These are phyloP conservation scores for Tetragonula carbonaria DNA, from an alignment of 2,888 invertebrate species.

Conservation along the genomic window DNA sequence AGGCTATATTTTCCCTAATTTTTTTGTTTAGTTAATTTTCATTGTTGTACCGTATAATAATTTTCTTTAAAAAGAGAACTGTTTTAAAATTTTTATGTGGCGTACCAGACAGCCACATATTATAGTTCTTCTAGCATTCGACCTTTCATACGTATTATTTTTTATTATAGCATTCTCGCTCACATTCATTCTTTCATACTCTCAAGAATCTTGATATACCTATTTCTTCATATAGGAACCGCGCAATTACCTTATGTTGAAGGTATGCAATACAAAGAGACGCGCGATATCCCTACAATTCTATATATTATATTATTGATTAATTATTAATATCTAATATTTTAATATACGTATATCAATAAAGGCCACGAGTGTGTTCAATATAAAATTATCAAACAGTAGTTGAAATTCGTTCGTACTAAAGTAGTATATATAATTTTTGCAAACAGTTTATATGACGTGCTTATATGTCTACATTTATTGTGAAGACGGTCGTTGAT, in stretches of 20 bases:
- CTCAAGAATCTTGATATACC: slow-evolving; percentile 63
- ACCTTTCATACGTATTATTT: slow-evolving; percentile 44
- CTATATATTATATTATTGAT: slow-evolving; percentile 55
- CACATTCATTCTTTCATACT: slow-evolving; percentile 63
- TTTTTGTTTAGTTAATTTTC: slow-evolving; percentile 47
- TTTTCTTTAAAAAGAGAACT: slow-evolving; percentile 57
- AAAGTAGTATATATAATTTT: slow-evolving; percentile 65
- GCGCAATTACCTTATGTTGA: slow-evolving; percentile 62
- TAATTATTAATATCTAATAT: slow-evolving; percentile 62
- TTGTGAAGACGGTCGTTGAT: slow-evolving; percentile 45
- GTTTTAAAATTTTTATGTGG: slow-evolving; percentile 68
- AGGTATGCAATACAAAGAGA: slow-evolving; percentile 66
- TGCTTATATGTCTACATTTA: slow-evolving; percentile 47
- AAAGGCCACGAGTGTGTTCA: slow-evolving; percentile 82
- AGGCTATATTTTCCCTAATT: slow-evolving; percentile 44
- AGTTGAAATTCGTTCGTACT: slow-evolving; percentile 71
- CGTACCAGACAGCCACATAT: slow-evolving; percentile 70
- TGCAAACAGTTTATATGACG: slow-evolving; percentile 56
- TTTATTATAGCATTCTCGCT: slow-evolving; percentile 51
- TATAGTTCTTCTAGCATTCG: slow-evolving; percentile 49
- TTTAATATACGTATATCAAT: slow-evolving; percentile 75
- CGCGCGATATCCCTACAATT: slow-evolving; percentile 59
- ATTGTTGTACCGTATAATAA: slow-evolving; percentile 46
- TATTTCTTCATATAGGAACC: slow-evolving; percentile 51
- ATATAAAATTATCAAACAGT: slow-evolving; percentile 80